phyloP scores from a whole-genome alignment of 2,888 invertebrate genomes.

The Callimorpha dominula region DNA sequence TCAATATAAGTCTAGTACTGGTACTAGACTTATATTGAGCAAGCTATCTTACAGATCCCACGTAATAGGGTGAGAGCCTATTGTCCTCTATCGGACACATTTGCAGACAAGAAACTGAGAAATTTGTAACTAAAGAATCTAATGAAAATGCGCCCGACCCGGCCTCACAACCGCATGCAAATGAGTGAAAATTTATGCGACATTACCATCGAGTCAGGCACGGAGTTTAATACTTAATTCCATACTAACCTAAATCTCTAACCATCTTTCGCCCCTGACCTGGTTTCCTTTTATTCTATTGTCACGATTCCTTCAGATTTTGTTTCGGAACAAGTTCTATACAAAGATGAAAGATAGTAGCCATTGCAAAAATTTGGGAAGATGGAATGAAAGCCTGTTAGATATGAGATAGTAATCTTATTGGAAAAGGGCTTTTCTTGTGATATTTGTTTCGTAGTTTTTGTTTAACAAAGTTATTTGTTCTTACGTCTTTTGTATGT shows the following conservation, averaged over 20 bases:
- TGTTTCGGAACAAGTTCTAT: conserved; percentile 39
- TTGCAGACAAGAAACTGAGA: neutral
- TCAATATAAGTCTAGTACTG: too few species aligned
- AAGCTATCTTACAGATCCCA: too few species aligned
- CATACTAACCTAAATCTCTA: conserved; percentile 6
- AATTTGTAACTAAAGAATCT: neutral
- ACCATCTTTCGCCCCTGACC: conserved; percentile 34
- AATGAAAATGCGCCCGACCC: neutral
- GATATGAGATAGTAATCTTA: conserved; percentile 35
- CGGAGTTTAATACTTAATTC: neutral
- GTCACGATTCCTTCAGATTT: conserved; percentile 40
- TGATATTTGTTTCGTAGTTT: conserved; percentile 23
- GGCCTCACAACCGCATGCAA: neutral
- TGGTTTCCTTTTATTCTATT: conserved; percentile 29
- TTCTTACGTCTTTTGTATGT: conserved; percentile 2
- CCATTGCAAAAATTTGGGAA: conserved; percentile 35
- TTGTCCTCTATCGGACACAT: too few species aligned
- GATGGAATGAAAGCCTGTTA: conserved; percentile 16
- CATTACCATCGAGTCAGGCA: neutral
- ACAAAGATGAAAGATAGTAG: conserved; percentile 39
- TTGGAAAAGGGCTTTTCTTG: conserved; percentile 30
- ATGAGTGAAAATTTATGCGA: neutral
- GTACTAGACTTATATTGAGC: too few species aligned
- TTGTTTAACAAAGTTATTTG: conserved; percentile 17
- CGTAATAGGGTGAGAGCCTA: too few species aligned